A percentile compares a stretch with the other conserved stretches of the same genome.
Conservation (phyloP, 2,113 vertebrate species). For the Zosterops pallidus region DNA sequence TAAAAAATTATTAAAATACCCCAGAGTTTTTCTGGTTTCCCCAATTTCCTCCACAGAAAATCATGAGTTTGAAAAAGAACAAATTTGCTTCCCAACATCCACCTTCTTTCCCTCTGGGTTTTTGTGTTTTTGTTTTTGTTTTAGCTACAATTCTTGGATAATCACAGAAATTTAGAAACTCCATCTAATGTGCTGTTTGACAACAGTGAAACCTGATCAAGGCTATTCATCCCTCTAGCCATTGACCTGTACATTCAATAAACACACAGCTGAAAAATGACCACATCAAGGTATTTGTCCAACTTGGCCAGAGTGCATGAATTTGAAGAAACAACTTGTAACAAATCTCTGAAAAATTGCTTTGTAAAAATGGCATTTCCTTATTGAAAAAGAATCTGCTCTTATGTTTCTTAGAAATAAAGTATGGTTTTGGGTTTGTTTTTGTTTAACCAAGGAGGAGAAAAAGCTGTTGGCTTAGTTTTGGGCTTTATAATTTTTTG, state of each 20-base stretch:
- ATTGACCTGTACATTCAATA: background rate
- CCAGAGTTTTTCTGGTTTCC: background rate
- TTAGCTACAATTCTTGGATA: background rate
- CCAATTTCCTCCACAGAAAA: background rate
- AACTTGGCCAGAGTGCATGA: background rate
- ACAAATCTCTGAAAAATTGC: background rate
- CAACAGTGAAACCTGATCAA: background rate
- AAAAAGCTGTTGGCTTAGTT: background rate
- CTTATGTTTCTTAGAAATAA: background rate
- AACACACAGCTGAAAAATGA: background rate
- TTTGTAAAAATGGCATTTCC: background rate
- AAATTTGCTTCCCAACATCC: background rate
- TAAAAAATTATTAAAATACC: background rate
- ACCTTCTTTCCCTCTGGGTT: accelerated
- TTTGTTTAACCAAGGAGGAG: background rate
- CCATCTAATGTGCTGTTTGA: background rate
- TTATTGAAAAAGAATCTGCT: background rate
- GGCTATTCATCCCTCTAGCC: background rate
- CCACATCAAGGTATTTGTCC: background rate
- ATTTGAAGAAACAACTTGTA: background rate
- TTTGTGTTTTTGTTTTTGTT: background rate
- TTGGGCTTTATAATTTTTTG: background rate
- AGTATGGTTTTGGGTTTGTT: background rate
- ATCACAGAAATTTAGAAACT: background rate
- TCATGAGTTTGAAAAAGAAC: background rate